Conservation (phyloP, 2,113 vertebrate species). For the Galbula dea region DNA sequence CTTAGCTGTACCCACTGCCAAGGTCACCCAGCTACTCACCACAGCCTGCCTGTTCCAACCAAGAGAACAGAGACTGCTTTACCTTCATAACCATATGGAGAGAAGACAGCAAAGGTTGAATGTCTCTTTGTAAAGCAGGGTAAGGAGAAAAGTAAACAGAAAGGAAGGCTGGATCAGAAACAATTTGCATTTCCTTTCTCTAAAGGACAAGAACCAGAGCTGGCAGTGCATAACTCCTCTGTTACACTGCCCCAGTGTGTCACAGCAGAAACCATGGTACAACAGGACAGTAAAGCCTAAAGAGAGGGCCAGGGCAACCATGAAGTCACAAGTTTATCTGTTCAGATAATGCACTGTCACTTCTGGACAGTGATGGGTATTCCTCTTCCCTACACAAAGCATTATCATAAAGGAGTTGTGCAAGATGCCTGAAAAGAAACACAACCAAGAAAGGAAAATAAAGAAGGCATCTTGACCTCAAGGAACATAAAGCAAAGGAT, state of each 20-base stretch:
- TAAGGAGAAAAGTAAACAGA: background rate
- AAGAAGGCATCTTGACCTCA: background rate
- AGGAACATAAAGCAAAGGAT: background rate
- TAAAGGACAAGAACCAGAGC: background rate
- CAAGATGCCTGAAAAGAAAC: background rate
- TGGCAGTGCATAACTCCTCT: background rate
- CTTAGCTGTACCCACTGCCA: background rate
- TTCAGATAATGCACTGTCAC: background rate
- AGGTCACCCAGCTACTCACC: background rate
- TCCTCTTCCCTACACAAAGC: background rate
- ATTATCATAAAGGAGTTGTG: background rate
- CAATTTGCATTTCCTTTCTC: background rate
- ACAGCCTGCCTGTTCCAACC: background rate
- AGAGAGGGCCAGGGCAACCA: background rate
- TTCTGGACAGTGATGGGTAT: background rate
- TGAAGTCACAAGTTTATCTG: background rate
- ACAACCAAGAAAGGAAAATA: background rate
- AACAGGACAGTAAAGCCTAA: background rate
- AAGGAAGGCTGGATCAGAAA: background rate
- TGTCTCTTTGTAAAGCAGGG: background rate
- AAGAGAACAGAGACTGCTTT: background rate
- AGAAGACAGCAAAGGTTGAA: background rate
- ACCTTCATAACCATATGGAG: rapidly evolving
- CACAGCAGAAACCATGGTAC: background rate
- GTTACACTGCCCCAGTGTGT: background rate